These are phyloP conservation scores for Hydra vulgaris DNA, from an alignment of 30 jellyfish, hydroid and myxozoan genomes.

Conservation along the genomic window DNA sequence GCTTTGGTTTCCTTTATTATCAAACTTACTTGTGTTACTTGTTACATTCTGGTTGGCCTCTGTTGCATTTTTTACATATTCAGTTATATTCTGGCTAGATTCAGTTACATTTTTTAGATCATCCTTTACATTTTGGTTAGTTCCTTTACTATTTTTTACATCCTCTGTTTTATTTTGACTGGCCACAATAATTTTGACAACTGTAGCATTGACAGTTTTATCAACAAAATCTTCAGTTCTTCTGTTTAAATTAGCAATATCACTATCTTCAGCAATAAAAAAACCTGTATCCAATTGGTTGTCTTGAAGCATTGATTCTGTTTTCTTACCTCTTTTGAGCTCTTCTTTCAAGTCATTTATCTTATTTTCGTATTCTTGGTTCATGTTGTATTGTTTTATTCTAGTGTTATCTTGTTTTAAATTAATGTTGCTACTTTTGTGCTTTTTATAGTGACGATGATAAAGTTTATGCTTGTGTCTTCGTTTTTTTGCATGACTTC, in stretches of 20 bases:
- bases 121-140: too few species aligned
- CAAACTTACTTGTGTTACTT: background rate
- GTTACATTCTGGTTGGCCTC: too few species aligned
- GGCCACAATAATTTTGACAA: slow-evolving; percentile 12
- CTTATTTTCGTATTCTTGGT: background rate
- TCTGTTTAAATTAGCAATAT: slow-evolving; percentile 7
- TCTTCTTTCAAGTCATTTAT: background rate
- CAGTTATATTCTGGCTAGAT: too few species aligned
- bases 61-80: too few species aligned
- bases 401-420: background rate
- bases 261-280: slow-evolving; percentile 24
- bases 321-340: background rate
- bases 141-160: background rate
- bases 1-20: background rate
- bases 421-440: background rate
- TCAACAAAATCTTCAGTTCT: slow-evolving; percentile 22
- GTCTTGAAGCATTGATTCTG: background rate
- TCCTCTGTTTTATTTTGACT: background rate
- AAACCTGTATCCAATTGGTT: slow-evolving; percentile 19
- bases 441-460: slow-evolving; percentile 1
- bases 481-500: slow-evolving; percentile 15
- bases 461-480: background rate
- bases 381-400: background rate
- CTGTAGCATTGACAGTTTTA: slow-evolving; percentile 14
- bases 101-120: slow-evolving; percentile 10